Evolutionary conservation across 92 coral and sea anemone species (phyloP).

Genomic region (Siderastrea radians): DNA sequence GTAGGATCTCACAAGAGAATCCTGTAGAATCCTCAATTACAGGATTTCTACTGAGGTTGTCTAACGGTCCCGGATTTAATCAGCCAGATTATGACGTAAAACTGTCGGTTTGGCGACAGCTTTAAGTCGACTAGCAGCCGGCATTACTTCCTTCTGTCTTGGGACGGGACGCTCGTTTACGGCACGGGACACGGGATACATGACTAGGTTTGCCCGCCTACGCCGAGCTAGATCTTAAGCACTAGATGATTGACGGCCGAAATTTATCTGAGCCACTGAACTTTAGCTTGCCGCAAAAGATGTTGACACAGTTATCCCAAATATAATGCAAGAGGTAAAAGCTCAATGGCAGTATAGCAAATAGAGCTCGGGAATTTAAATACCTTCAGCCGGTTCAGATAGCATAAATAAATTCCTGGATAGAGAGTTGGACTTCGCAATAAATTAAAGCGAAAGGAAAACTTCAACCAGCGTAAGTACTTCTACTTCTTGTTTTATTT

Average conservation of each 20-base stretch:
- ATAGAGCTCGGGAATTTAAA: background rate
- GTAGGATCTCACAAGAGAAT: too few relatives aligned
- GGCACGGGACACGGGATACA: background rate
- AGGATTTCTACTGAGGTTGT: too few relatives aligned
- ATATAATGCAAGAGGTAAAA: conserved; percentile 17
- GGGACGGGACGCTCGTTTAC: too few relatives aligned
- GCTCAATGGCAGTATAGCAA: background rate
- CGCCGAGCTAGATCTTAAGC: background rate
- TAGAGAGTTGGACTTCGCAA: background rate
- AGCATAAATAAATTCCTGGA: conserved; percentile 23
- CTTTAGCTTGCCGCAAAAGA: background rate
- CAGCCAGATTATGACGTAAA: too few relatives aligned
- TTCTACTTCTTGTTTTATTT: background rate
- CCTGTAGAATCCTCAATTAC: too few relatives aligned
- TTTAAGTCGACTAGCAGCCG: too few relatives aligned
- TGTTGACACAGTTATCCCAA: conserved; percentile 23
- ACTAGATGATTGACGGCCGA: background rate
- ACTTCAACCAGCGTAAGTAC: background rate
- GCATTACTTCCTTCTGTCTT: too few relatives aligned
- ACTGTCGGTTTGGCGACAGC: too few relatives aligned
- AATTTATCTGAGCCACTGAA: background rate
- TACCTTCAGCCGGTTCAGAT: background rate
- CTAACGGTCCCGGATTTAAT: too few relatives aligned
- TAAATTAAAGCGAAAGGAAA: background rate
- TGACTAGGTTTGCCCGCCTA: background rate